Base-by-base conservation (phyloP, 1,140 invertebrate species). In the Hyposmocoma kahamanoa region DNA sequence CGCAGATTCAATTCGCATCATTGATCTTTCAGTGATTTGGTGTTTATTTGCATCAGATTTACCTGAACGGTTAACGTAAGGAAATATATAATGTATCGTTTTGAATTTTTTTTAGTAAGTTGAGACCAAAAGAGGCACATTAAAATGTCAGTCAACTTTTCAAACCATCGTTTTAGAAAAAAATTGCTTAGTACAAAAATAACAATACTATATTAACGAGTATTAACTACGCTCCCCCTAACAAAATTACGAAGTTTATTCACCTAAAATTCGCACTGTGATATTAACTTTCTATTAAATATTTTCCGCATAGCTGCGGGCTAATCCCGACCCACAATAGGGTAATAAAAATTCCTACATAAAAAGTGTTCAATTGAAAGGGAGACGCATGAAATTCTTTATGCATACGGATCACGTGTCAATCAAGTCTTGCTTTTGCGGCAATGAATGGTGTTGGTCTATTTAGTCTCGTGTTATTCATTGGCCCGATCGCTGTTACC, bases 401-500 rank as follows among this genome's bases (percentile, higher is more conserved):
- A 9, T 13, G 53, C 48, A 52, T 53, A 62, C 59, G 70, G 67
- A 70, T 80, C 78, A 73, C 73, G 74, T 72, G 81, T 84, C 81
- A 84, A 84, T 84, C 78, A 84, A 63, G 63, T 49, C 59, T 71
- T 66, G 39, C 45, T 63, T 64, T 62, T 58, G 56, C 62, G 59
- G 65, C 60, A 69, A 67, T 67, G 61, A 58, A 65, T 61, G 59
- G 61, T 77, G 72, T 75, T 82, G 77, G 80, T 79, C 66, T 67
- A 72, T 78, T 76, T 62, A 75, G 58, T 56, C 59, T 59, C 63
- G 54, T 75, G 67, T 74, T 78, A 81, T 84, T 84, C 69, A 79
- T 74, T 78, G 73, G 68, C 59, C 56, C 50, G 74, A 80, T 84
- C 63, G 62, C 45, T 56, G 45, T 50, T 55, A 63, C 66, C 59